A percentile compares a stretch with the other conserved stretches of the same genome.
Evolutionary conservation across 2,113 vertebrate genomes (phyloP).

Genomic region (Sitta europaea): DNA sequence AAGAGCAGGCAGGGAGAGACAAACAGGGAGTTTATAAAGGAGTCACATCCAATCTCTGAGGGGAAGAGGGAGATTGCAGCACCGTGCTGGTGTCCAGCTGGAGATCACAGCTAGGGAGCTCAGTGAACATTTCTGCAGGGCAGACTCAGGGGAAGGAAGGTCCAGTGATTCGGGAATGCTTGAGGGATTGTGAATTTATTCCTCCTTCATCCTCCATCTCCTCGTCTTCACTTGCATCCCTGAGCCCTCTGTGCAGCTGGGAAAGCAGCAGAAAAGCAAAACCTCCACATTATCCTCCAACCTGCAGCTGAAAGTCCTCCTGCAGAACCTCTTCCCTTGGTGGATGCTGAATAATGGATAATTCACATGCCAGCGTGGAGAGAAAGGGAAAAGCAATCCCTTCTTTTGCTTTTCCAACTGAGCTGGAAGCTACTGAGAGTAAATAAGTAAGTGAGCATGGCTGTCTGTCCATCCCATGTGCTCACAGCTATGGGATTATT

Average conservation of each 20-base stretch:
- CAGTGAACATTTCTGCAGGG: not conserved
- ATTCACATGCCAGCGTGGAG: rapidly evolving
- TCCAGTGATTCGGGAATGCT: not conserved
- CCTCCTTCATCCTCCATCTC: not conserved
- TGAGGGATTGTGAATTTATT: not conserved
- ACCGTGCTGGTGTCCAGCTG: not conserved
- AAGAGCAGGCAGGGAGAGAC: not conserved
- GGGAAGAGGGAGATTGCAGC: not conserved
- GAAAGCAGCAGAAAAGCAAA: not conserved
- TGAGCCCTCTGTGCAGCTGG: not conserved
- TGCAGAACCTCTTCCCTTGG: not conserved
- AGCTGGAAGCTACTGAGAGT: not conserved
- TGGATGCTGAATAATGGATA: not conserved
- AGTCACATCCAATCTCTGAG: not conserved
- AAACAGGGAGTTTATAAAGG: not conserved
- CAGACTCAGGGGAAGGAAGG: not conserved
- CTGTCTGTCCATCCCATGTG: not conserved
- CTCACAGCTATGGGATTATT: not conserved
- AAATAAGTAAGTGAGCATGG: not conserved
- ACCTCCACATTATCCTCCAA: not conserved
- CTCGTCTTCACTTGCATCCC: not conserved
- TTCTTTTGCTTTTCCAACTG: not conserved
- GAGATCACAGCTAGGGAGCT: not conserved
- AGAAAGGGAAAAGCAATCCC: not conserved
- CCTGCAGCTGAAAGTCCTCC: not conserved